Base-by-base conservation (phyloP, 2,888 invertebrate species). In the Brachylomia viminalis region DNA sequence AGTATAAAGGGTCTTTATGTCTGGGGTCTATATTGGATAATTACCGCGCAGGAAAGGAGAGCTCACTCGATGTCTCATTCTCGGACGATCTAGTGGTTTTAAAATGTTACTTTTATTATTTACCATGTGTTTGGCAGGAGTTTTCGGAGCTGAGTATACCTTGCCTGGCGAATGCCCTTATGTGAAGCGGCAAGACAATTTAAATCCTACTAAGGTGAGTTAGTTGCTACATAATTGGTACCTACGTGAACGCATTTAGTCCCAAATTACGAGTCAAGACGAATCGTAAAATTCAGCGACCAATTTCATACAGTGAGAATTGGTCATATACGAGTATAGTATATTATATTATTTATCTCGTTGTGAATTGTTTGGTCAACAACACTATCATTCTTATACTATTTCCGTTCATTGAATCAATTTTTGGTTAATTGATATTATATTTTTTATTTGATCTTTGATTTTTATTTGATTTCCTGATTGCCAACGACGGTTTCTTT, bases 1-100 rank as follows among this genome's bases (percentile, higher is more conserved):
- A 75, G 88, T 86, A 82, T 85, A 84, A 88, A 86, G 90, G 90
- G 87, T 89, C 93, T 92, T 92, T 92, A 88, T 80, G 87, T 67
- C 84, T 84, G 91, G 92, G 93, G 91, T 91, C 92, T 72, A 92
- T 90, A 96, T 96, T 95, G 94, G 84, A 94, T 95, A 95, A 96
- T 95, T 95, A 95, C 89, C 83, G 90, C 83, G 94, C 94, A 91
- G 95, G 95, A 88, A 80, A 92, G 76, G 84, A 75, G 80, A 75
- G 85, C 82, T 85, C 95, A 95, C 90, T 95, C 90, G 81, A 84
- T 86, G 87, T 82, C 86, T 84, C 78, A 87, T 84, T 79, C 79
- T 90, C 90, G 86, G 71, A 72, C 88, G 56, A 85, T 73, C 65
- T 77, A 90, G 89, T 91, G 91, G 91, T 86, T 83, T 76, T 68